Percentiles rank a stretch among this genome's conserved stretches.
Evolutionary conservation across 2,797 vertebrate genomes (phyloP).

Genomic region (Coregonus ussuriensis): DNA sequence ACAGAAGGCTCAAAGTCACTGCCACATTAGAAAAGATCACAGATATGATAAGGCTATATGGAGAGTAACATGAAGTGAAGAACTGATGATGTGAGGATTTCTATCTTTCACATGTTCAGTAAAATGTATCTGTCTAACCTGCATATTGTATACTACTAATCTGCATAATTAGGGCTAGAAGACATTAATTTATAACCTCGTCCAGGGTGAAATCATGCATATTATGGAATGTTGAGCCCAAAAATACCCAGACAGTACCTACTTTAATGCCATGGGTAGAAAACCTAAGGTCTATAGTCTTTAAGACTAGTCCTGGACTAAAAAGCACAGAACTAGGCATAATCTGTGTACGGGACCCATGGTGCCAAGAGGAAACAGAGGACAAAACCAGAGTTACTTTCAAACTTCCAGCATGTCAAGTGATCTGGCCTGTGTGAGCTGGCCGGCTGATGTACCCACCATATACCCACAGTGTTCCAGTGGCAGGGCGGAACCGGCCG

Average conservation of each 20-base stretch:
- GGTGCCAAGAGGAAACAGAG: conserved; percentile 59
- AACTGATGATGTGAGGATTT: conserved; percentile 3
- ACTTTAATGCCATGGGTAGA: no score
- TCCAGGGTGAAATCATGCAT: no score
- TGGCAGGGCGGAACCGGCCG: conserved; percentile 57
- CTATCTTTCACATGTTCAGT: neutral
- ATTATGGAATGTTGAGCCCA: no score
- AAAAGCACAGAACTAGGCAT: no score
- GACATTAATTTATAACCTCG: no score
- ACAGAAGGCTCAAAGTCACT: conserved; percentile 40
- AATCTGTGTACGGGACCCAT: conserved; percentile 1
- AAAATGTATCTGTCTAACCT: conserved; percentile 9
- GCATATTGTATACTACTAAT: no score
- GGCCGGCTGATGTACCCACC: conserved; percentile 33
- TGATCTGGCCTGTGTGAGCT: conserved; percentile 52
- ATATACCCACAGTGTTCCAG: conserved; percentile 42
- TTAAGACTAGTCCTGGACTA: no score
- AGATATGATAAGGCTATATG: conserved; percentile 14
- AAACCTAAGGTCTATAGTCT: no score
- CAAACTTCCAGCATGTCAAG: conserved; percentile 53
- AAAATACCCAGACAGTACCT: no score
- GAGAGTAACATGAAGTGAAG: neutral
- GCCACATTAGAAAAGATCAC: conserved; percentile 37
- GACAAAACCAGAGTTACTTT: conserved; percentile 59
- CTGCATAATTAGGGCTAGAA: no score